Evolutionary conservation across 1,140 invertebrate genomes (phyloP).

Genomic region (Matsumurasca onukii): DNA sequence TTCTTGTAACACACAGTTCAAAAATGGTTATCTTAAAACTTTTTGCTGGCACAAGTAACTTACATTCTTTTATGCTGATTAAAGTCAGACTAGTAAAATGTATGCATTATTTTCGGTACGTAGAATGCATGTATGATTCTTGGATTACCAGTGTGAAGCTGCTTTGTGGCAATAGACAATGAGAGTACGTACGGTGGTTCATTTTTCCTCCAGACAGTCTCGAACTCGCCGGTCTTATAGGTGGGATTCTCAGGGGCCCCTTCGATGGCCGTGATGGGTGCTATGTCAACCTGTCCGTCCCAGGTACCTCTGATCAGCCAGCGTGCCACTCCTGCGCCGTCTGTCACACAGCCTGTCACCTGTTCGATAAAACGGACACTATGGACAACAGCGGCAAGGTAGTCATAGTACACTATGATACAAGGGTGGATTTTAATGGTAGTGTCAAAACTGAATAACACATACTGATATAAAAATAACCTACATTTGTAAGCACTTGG

Average conservation of each 20-base stretch:
- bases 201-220: constrained; percentile 82
- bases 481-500: too few species aligned
- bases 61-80: too few species aligned
- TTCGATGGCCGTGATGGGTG: constrained; percentile 78
- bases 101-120: background rate
- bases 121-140: too few species aligned
- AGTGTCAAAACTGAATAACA: too few species aligned
- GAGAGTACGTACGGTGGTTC: constrained; percentile 63
- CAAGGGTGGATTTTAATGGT: too few species aligned
- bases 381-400: background rate
- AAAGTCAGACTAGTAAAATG: too few species aligned
- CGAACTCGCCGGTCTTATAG: constrained; percentile 87
- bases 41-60: too few species aligned
- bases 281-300: constrained; percentile 94
- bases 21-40: too few species aligned
- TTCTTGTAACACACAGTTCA: too few species aligned
- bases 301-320: constrained; percentile 92
- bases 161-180: background rate
- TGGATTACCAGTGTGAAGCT: too few species aligned
- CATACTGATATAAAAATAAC: too few species aligned
- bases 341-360: constrained; percentile 70
- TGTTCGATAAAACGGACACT: constrained; percentile 43
- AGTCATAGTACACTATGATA: too few species aligned
- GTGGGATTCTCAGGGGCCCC: constrained; percentile 76
- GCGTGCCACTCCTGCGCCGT: constrained; percentile 59